Evolutionary conservation across 2,113 vertebrate genomes (phyloP), one percentile per base, ranked within the genome.

Genomic region (Nesospiza acunhae): DNA sequence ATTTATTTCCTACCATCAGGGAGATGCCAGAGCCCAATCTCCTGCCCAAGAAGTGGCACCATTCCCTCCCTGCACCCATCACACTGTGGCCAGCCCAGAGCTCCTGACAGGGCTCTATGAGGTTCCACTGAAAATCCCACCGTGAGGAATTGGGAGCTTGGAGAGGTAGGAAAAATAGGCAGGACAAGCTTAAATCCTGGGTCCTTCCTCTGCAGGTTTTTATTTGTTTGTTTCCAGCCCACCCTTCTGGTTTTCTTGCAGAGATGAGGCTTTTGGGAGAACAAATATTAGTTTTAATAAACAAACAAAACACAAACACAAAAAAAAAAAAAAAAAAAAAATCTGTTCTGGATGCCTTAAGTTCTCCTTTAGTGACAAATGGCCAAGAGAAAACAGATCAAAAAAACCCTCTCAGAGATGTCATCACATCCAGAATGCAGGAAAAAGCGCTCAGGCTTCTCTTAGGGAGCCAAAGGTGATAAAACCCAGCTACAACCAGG

Each of bases 381-480:
- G 3, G 5, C 33, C 39, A 14, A 16, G 1, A 63, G 56, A 46
- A 82, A 74, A 53, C 23, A 55, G 13, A 76, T 24, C 1, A 44
- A 15, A 52, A 81, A 81, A 23, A 9, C 7, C 5, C 12, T 39
- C 33, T 55, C 46, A 13, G 52, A 42, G 31, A 5, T 47, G 28
- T 35, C 50, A 10, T 6, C 8, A 7, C 33, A 4, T 5, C 8
- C 33, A 13, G 41, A 88, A 73, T 10, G 60, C 11, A 16, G 46
- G 7, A 20, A 37, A 49, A 42, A 67, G 3, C 0, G 1, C 68
- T 69, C 24, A 3, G 14, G 13, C 35, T 33, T 24, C 44, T 60
- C 13, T 4, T 9, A 2, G 11, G 47, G 42, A 50, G 27, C 21
- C 9, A 2, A 39, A 42, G 33, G 23, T 1, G 7, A 37, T 6